These are phyloP conservation scores for Labrus mixtus DNA, from an alignment of 2,113 vertebrate species.

Conservation along the genomic window DNA sequence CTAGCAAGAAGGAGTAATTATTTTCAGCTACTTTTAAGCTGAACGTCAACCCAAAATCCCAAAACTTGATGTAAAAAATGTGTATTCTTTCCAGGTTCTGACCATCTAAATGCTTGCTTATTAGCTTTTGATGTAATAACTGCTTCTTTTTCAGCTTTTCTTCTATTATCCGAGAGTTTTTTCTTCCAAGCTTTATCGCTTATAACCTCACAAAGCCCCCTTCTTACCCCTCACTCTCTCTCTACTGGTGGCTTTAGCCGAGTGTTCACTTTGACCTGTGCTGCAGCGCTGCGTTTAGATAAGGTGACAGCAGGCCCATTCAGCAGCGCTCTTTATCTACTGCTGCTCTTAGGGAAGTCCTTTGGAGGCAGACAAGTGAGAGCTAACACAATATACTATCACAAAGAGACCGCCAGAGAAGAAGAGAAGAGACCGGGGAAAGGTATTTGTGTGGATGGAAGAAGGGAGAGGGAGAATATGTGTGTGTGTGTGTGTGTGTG, in stretches of 20 bases:
- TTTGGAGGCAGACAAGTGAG: constrained; percentile 66
- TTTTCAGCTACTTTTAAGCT: constrained; percentile 60
- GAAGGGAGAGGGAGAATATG: constrained; percentile 7
- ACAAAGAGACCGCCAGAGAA: constrained; percentile 50
- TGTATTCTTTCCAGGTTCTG: no score
- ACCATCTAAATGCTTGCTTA: no score
- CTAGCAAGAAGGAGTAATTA: constrained; percentile 80
- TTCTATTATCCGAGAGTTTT: constrained; percentile 37
- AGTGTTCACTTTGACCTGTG: constrained; percentile 70
- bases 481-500: constrained; percentile 3
- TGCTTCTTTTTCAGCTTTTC: background rate
- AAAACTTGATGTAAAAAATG: no score
- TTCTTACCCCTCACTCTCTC: constrained; percentile 19
- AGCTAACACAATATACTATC: constrained; percentile 57
- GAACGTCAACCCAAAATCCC: constrained; percentile 16
- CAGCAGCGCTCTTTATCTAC: constrained; percentile 74
- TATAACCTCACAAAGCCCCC: constrained; percentile 3
- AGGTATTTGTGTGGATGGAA: constrained; percentile 50
- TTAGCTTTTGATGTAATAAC: background rate
- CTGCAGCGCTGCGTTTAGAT: constrained; percentile 68
- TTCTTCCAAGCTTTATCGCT: constrained; percentile 3
- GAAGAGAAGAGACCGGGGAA: constrained; percentile 33
- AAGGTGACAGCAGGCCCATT: constrained; percentile 76
- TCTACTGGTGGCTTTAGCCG: constrained; percentile 56
- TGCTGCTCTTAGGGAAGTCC: constrained; percentile 68